Evolutionary conservation across 2,797 vertebrate species (phyloP).

Genomic region (Cryptoblepharus egeriae): DNA sequence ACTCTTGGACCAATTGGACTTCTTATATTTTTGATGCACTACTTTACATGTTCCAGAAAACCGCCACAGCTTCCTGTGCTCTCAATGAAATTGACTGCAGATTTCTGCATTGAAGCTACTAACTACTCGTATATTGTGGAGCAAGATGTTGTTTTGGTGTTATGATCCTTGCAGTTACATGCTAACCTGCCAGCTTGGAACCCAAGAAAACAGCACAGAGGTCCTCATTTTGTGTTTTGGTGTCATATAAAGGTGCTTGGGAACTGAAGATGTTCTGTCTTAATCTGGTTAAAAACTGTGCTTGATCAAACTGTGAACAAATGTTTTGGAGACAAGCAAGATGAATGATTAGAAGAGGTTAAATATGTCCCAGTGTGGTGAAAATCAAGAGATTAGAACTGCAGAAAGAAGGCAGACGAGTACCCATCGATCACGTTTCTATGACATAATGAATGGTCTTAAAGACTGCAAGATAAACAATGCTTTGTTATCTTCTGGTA

Average conservation of each 20-base stretch:
- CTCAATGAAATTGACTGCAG: not conserved
- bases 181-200: not conserved
- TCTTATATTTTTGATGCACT: not conserved
- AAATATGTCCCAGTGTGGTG: conserved; percentile 13
- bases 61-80: not conserved
- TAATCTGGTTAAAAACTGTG: conserved; percentile 28
- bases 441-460: conserved; percentile 20
- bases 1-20: no score
- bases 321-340: conserved; percentile 17
- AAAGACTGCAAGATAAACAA: conserved; percentile 15
- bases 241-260: conserved; percentile 4
- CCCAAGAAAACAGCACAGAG: not conserved
- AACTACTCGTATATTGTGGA: not conserved
- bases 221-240: not conserved
- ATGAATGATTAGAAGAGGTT: conserved; percentile 28
- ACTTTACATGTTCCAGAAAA: not conserved
- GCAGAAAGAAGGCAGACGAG: conserved; percentile 4
- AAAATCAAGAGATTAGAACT: conserved; percentile 29
- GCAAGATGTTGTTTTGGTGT: not conserved
- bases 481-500: conserved; percentile 4
- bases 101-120: not conserved
- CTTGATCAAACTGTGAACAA: no score
- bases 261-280: not conserved
- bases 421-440: conserved; percentile 1
- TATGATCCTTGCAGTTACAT: not conserved